A percentile compares a stretch with the other conserved stretches of the same genome.
Conservation (phyloP, 2,113 vertebrate genomes). For the Ancistrus triradiatus region DNA sequence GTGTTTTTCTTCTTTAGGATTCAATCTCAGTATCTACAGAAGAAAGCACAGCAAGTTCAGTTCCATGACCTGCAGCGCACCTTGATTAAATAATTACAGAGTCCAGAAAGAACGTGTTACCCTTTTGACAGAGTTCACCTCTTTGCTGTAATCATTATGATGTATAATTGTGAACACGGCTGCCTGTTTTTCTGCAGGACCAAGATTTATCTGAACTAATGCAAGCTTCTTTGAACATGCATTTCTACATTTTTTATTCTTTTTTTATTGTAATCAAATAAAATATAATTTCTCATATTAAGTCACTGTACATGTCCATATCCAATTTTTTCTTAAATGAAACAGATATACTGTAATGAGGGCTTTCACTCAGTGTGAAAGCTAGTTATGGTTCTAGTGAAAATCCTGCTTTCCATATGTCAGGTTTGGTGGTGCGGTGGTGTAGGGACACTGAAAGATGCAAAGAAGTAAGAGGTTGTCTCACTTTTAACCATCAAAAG, state of each 20-base stretch:
- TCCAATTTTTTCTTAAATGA: not conserved
- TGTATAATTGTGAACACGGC: no score
- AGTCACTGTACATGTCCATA: no score
- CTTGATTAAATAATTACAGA: conserved; percentile 16
- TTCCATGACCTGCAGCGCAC: conserved; percentile 36
- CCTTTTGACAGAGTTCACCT: not conserved
- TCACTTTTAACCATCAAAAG: conserved; percentile 52
- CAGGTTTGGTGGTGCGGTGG: conserved; percentile 32
- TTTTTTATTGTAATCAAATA: no score
- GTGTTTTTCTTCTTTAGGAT: conserved; percentile 53
- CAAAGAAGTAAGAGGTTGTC: conserved; percentile 43
- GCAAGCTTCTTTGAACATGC: no score
- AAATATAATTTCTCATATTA: no score
- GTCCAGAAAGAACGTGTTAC: not conserved
- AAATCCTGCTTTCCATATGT: no score
- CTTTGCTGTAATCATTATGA: no score
- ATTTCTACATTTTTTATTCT: no score
- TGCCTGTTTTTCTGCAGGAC: no score
- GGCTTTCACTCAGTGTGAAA: conserved; percentile 42
- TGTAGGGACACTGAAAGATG: conserved; percentile 40
- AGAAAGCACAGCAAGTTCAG: conserved; percentile 54
- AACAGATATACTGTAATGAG: conserved; percentile 53
- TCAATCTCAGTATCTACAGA: conserved; percentile 57
- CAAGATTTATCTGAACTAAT: no score
- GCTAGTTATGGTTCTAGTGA: conserved; percentile 3